phyloP scores from a whole-genome alignment of 2,797 vertebrate species.

The Lepilemur ruficaudatus region DNA sequence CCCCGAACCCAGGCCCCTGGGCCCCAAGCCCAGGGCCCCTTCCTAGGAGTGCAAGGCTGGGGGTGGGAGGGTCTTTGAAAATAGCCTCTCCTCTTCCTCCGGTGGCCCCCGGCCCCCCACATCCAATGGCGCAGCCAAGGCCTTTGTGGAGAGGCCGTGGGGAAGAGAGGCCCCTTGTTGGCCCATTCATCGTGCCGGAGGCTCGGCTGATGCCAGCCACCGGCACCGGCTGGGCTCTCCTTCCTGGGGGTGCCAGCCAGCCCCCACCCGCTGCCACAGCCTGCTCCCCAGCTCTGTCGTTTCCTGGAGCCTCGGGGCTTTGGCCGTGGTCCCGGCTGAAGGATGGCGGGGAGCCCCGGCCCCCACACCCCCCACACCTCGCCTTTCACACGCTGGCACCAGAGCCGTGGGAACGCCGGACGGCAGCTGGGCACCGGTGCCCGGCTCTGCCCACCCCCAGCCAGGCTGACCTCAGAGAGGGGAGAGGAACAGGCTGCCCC shows the following conservation, averaged over 20 bases:
- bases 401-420: conserved; percentile 75
- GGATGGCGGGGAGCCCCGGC: conserved; percentile 69
- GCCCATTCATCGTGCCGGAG: conserved; percentile 67
- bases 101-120: background rate
- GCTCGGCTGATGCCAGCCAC: conserved; percentile 64
- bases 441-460: conserved; percentile 58
- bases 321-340: conserved; percentile 66
- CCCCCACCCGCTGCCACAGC: background rate
- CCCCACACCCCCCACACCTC: conserved; percentile 41
- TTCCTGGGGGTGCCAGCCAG: conserved; percentile 64
- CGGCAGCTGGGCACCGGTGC: conserved; percentile 74
- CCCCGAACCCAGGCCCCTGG: background rate
- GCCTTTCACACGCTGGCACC: conserved; percentile 73
- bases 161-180: conserved; percentile 76
- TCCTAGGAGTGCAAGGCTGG: background rate
- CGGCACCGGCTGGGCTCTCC: conserved; percentile 22
- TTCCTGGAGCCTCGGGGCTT: conserved; percentile 63
- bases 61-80: background rate
- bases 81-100: background rate
- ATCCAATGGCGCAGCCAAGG: background rate
- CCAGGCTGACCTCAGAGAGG: conserved; percentile 23
- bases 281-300: conserved; percentile 54
- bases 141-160: conserved; percentile 61
- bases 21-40: background rate
- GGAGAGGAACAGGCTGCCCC: conserved; percentile 59